These are phyloP conservation scores for Venturia canescens DNA, from an alignment of 1,140 invertebrate genomes.

Conservation along the genomic window DNA sequence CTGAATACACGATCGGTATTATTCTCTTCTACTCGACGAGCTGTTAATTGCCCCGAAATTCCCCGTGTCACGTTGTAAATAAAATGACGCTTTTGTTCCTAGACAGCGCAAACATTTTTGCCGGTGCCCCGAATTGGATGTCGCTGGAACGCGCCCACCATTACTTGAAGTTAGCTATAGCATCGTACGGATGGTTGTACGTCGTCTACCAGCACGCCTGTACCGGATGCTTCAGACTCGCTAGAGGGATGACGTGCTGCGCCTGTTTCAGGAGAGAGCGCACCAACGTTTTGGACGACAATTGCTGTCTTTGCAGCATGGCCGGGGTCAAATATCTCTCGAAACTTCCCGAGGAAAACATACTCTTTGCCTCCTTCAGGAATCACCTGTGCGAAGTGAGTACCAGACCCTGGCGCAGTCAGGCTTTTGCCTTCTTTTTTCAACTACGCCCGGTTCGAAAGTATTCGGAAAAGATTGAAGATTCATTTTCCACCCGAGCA, in stretches of 20 bases:
- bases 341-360: slow-evolving; percentile 85
- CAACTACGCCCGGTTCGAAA: no score
- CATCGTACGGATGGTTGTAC: slow-evolving; percentile 94
- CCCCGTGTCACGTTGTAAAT: no score
- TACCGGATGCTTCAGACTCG: slow-evolving; percentile 85
- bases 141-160: slow-evolving; percentile 85
- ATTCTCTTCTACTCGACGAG: slow-evolving; percentile 47
- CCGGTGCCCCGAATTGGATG: slow-evolving; percentile 85
- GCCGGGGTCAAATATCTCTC: slow-evolving; percentile 89
- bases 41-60: neutral
- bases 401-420: no score
- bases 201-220: slow-evolving; percentile 87
- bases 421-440: no score
- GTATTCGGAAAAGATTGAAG: no score
- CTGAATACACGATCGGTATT: slow-evolving; percentile 82
- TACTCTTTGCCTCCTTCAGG: slow-evolving; percentile 91
- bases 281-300: slow-evolving; percentile 87
- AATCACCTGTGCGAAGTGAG: slow-evolving; percentile 90
- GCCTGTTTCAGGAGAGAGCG: slow-evolving; percentile 84
- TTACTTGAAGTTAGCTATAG: slow-evolving; percentile 87
- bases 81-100: slow-evolving; percentile 14
- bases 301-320: slow-evolving; percentile 93
- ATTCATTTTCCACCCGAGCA: no score
- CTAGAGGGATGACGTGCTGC: slow-evolving; percentile 84
- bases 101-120: slow-evolving; percentile 78